Evolutionary conservation across 2,113 vertebrate species (phyloP).

Genomic region (western clawed frog (Xenopus tropicalis)): UCB_Xtro_10.0 CM004443.2:30549501-30550000

Average conservation of each 20-base stretch:
- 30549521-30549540: too few species aligned
- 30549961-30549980: not conserved
- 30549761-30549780: slow-evolving; percentile 3
- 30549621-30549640: too few species aligned
- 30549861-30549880: not conserved
- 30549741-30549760: slow-evolving; percentile 1
- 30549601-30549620: too few species aligned
- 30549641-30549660: too few species aligned
- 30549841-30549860: slow-evolving; percentile 12
- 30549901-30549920: slow-evolving; percentile 15
- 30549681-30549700: too few species aligned
- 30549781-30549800: slow-evolving; percentile 16
- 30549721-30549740: slow-evolving; percentile 27
- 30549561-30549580: too few species aligned
- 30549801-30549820: not conserved
- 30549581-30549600: too few species aligned
- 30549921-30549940: slow-evolving; percentile 30
- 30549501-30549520: too few species aligned
- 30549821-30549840: not conserved
- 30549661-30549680: too few species aligned
- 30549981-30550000: too few species aligned
- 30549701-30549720: slow-evolving; percentile 30
- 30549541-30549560: too few species aligned
- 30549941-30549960: slow-evolving; percentile 1
- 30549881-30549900: slow-evolving; percentile 30